Evolutionary conservation across 2,888 invertebrate species (phyloP), one percentile per base, ranked within the genome.

Genomic region (Polymixis flavicincta): DNA sequence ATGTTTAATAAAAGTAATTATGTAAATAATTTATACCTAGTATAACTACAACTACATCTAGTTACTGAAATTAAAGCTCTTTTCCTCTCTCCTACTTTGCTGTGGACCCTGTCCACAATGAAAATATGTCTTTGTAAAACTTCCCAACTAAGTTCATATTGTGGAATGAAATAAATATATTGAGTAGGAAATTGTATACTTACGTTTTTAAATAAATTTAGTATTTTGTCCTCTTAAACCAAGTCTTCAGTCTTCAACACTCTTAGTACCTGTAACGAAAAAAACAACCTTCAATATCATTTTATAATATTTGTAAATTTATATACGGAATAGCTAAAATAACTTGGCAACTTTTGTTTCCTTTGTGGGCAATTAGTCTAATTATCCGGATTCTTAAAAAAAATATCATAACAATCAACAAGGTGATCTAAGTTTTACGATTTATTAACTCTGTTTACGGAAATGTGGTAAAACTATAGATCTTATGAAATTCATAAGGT

Each of bases 201-300:
- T 83, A 87, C 87, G 64, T 84, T 37, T 85, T 37, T 55, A 71
- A 74, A 74, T 75, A 55, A 52, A 70, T 74, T 68, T 80, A 67
- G 50, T 80, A 72, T 64, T 75, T 13, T 45, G 74, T 76, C 70
- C 54, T 70, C 74, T 75, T 75, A 83, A 78, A 66, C 68, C 75
- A 70, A 72, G 84, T 75, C 75, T 86, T 90, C 90, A 90, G 90
- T 90, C 90, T 91, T 90, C 89, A 84, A 83, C 80, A 79, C 80
- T 80, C 78, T 81, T 82, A 72, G 77, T 84, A 89, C 84, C 91
- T 89, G 90, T 80, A 91, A 90, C 70, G 83, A 86, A 76, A 54
- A n/a, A 80, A 74, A 74, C 9, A 66, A 68, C 70, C 61, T 75
- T 77, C 17, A 72, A 60, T 82, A 72, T 61, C 69, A 69, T 66